Percentiles rank a stretch among this genome's conserved stretches.
phyloP scores from a whole-genome alignment of 1,140 invertebrate genomes.

The Magallana gigas region DNA sequence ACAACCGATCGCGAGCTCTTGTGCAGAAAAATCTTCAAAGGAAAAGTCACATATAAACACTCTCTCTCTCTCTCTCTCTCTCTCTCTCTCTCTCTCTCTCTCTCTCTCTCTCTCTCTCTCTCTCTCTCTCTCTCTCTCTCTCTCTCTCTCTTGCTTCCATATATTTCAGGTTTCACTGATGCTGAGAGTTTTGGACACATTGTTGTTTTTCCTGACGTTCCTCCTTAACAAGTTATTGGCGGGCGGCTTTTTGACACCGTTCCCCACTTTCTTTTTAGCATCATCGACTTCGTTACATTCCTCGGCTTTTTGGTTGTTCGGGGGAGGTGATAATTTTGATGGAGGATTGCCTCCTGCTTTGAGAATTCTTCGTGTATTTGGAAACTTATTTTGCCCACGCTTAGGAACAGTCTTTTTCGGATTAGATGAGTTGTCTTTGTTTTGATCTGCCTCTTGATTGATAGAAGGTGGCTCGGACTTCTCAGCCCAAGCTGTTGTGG shows the following conservation, averaged over 20 bases:
- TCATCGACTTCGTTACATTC: not conserved
- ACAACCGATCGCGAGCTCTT: too few relatives aligned
- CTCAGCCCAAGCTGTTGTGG: not conserved
- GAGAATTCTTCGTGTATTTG: not conserved
- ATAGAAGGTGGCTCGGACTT: not conserved
- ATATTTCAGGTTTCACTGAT: not conserved
- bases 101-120: too few relatives aligned
- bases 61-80: too few relatives aligned
- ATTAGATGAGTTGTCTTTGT: not conserved
- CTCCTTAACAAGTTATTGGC: not conserved
- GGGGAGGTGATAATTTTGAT: not conserved
- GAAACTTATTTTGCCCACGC: not conserved
- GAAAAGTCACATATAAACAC: too few relatives aligned
- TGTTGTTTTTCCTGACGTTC: not conserved
- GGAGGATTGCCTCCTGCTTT: not conserved
- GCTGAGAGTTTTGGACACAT: not conserved
- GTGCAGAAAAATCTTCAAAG: too few relatives aligned
- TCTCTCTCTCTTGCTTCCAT: too few relatives aligned
- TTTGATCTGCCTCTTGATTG: not conserved
- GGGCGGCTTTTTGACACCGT: not conserved
- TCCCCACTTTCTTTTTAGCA: not conserved
- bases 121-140: too few relatives aligned
- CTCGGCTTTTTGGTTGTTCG: conserved; percentile 6
- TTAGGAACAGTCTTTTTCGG: not conserved
- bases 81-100: too few relatives aligned